A percentile compares a stretch with the other conserved stretches of the same genome.
Conservation (phyloP, 2,888 invertebrate genomes). For the Proisotoma minuta region DNA sequence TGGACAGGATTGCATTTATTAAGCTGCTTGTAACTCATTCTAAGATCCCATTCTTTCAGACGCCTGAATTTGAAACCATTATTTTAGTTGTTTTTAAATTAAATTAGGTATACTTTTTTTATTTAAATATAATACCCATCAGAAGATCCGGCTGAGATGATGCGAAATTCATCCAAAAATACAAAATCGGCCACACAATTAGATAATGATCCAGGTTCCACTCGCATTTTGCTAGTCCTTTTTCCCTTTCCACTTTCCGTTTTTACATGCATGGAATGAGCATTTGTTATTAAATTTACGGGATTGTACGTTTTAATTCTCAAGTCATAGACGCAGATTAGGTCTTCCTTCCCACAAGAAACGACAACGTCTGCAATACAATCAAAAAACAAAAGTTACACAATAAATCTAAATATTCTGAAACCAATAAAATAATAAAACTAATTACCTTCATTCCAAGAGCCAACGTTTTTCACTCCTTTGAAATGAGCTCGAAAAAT, state of each 20-base stretch:
- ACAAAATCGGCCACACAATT: slow-evolving; percentile 4
- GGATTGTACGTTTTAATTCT: neutral
- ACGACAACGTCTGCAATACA: slow-evolving; percentile 1
- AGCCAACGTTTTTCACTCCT: slow-evolving; percentile 6
- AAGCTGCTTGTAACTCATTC: slow-evolving; percentile 11
- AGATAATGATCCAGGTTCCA: neutral
- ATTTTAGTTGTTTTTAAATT: neutral
- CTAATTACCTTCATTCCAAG: slow-evolving; percentile 3
- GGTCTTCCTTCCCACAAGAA: slow-evolving; percentile 2
- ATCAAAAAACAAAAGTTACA: neutral
- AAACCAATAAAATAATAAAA: neutral
- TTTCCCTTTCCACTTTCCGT: neutral
- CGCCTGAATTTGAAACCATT: neutral
- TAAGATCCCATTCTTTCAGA: slow-evolving; percentile 12
- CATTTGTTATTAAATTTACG: slow-evolving; percentile 1
- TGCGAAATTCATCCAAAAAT: slow-evolving; percentile 5
- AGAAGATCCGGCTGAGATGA: slow-evolving; percentile 6
- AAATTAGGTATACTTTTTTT: neutral
- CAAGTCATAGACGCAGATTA: slow-evolving; percentile 3
- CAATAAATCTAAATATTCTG: neutral
- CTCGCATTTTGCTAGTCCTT: neutral
- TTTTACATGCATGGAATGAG: neutral
- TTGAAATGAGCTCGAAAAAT: neutral
- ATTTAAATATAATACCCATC: slow-evolving; percentile 7
- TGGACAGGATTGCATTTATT: slow-evolving; percentile 7